phyloP scores from a whole-genome alignment of 2,113 vertebrate species.

The Sciurus niger region DNA sequence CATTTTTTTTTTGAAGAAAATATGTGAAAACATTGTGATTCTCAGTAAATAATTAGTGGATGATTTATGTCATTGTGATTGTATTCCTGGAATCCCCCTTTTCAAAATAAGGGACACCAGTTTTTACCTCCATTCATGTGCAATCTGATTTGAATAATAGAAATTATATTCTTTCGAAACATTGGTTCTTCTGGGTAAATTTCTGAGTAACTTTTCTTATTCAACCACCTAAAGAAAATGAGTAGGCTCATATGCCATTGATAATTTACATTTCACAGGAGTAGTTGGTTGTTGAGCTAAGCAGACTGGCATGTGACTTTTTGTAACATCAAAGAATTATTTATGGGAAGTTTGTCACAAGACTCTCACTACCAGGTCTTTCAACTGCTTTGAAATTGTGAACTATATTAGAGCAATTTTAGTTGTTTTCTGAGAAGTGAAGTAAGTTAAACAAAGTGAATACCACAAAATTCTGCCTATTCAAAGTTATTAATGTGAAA shows the following conservation, averaged over 20 bases:
- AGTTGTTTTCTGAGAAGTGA: conserved; percentile 25
- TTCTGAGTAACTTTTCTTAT: neutral
- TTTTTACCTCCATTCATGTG: neutral
- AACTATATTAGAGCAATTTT: neutral
- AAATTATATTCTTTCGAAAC: neutral
- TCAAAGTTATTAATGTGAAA: conserved; percentile 40
- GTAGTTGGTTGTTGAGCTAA: neutral
- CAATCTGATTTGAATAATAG: neutral
- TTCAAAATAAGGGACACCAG: neutral
- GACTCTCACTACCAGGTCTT: neutral
- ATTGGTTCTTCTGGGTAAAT: neutral
- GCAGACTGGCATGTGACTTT: neutral
- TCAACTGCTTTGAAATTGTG: neutral
- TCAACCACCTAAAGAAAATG: neutral
- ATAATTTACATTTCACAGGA: neutral
- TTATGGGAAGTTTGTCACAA: neutral
- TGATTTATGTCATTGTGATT: neutral
- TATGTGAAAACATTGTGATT: neutral
- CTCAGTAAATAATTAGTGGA: neutral
- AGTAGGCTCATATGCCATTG: neutral
- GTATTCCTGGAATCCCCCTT: neutral
- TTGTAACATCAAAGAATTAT: conserved; percentile 22
- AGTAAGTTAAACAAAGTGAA: conserved; percentile 20
- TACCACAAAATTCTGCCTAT: neutral
- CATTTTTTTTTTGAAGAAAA: neutral